Evolutionary conservation across 2,888 invertebrate genomes (phyloP), one percentile per base, ranked within the genome.

Genomic region (Keiferia lycopersicella): DNA sequence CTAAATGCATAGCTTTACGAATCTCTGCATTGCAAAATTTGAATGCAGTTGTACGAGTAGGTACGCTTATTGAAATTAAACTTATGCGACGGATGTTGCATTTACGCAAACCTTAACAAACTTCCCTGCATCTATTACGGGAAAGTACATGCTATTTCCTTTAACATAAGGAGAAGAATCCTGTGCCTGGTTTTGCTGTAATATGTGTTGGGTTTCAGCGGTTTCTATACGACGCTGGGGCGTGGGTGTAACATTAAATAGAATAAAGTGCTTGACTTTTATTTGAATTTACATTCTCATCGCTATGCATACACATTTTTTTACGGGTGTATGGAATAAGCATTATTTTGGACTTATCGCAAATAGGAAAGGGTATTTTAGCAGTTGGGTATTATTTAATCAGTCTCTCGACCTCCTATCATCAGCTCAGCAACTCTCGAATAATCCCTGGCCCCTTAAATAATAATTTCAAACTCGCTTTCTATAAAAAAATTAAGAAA

Each of bases 161-260:
- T n/a, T 16, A 6, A n/a, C 45, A 45, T n/a, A 45, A n/a, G 45
- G n/a, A 45, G 16, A 4, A 45, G 16, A 11, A 45, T 45, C 45
- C 45, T 8, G 8, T 16, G 45, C 45, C 45, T n/a, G 45, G 45
- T n/a, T 45, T n/a, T 16, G 4, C 6, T 45, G 45, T n/a, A 53
- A 53, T 53, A 14, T 51, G 51, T 51, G 51, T 51, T 51, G 51
- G 20, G 22, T 57, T 57, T 57, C n/a, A 10, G 57, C 38, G 38
- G 38, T 38, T 57, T 18, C 11, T 18, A 51, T 41, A 51, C 60
- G 20, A 50, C 50, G 50, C 10, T 18, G 14, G 62, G 62, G 51
- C 51, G 51, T n/a, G 62, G 41, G n/a, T 48, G 50, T 59, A 59
- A 34, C 63, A 63, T 63, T 63, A 58, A 53, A 20, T 53, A 53